Percentiles rank a stretch among this genome's conserved stretches.
Evolutionary conservation across 2,113 vertebrate genomes (phyloP).

Genomic region (Trematocara nigrifrons): DNA sequence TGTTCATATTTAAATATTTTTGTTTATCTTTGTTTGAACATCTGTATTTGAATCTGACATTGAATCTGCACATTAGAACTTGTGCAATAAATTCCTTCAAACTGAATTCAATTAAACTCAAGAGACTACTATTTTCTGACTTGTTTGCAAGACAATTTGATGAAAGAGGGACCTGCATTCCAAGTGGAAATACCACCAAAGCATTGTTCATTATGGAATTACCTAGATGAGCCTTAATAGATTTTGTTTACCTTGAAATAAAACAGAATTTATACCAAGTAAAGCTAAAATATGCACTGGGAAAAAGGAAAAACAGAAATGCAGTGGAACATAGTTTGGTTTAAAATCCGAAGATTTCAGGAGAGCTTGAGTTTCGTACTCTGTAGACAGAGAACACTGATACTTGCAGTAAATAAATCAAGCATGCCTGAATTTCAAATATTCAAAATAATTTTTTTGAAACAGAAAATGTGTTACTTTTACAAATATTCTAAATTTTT

Average conservation of each 20-base stretch:
- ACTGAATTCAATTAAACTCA: not conserved
- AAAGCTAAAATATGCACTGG: not conserved
- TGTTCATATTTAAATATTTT: not conserved
- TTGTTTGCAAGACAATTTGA: not conserved
- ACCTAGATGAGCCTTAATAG: not conserved
- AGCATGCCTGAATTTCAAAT: not conserved
- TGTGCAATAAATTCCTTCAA: not conserved
- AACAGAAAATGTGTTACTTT: not conserved
- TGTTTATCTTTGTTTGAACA: not conserved
- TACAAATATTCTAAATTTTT: not conserved
- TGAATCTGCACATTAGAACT: not conserved
- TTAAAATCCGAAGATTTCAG: not conserved
- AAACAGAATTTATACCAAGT: not conserved
- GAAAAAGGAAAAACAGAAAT: not conserved
- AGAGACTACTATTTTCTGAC: not conserved
- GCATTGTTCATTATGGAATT: not conserved
- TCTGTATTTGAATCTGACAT: not conserved
- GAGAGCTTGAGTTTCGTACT: not conserved
- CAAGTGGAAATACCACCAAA: not conserved
- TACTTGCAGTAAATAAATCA: not conserved
- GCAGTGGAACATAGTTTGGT: not conserved
- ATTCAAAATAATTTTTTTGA: not conserved
- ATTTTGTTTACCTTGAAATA: not conserved
- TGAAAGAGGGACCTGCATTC: not conserved
- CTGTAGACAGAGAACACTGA: not conserved